phyloP scores from a whole-genome alignment of 2,113 vertebrate genomes.

The Plotosus lineatus region DNA sequence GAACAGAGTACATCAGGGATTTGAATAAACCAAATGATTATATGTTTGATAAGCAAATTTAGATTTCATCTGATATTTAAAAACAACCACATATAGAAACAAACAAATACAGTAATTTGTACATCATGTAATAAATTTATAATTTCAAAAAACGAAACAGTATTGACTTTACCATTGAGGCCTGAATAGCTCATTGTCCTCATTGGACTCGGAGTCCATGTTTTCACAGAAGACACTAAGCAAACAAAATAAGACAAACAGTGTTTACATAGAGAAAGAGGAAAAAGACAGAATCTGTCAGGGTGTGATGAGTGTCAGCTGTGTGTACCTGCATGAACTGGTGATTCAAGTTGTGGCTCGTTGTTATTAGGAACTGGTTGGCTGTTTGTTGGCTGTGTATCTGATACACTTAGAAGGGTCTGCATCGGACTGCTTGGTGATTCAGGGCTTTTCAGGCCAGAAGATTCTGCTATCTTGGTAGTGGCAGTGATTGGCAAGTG shows the following conservation, averaged over 20 bases:
- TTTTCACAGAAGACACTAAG: conserved; percentile 68
- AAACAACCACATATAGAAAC: conserved; percentile 9
- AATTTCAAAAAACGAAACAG: not conserved
- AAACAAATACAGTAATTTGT: not conserved
- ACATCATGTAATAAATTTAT: not conserved
- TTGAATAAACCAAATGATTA: not conserved
- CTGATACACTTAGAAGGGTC: conserved; percentile 50
- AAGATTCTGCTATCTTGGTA: conserved; percentile 75
- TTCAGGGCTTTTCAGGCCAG: conserved; percentile 62
- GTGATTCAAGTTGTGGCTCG: conserved; percentile 67
- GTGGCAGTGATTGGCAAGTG: conserved; percentile 90
- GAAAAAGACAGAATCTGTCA: not conserved
- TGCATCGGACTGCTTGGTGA: conserved; percentile 64
- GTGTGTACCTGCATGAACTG: conserved; percentile 69
- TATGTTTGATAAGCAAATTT: not conserved
- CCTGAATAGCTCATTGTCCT: conserved; percentile 69
- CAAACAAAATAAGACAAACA: conserved; percentile 14
- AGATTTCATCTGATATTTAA: not conserved
- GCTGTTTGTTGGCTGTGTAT: conserved; percentile 50
- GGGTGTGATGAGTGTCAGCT: conserved; percentile 29
- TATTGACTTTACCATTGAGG: conserved; percentile 67
- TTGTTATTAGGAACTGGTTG: conserved; percentile 61
- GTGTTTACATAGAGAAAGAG: not conserved
- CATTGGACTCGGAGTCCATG: conserved; percentile 69
- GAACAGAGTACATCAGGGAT: not conserved